Evolutionary conservation across 2,888 invertebrate genomes (phyloP).

Genomic region (Ochropleura leucogaster): DNA sequence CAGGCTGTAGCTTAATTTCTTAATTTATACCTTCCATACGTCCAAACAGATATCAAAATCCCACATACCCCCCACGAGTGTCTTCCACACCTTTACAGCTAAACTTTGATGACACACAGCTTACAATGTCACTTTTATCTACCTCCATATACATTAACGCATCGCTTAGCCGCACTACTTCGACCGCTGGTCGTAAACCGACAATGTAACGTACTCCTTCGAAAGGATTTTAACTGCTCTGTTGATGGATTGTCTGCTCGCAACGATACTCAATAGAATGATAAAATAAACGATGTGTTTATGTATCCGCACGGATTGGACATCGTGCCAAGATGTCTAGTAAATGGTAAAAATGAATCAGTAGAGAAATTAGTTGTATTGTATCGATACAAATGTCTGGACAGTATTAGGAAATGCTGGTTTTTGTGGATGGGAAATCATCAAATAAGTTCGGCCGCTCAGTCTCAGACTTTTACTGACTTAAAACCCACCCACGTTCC

Average conservation of each 20-base stretch:
- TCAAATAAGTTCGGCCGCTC: too few species aligned
- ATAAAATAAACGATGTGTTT: constrained; percentile 53
- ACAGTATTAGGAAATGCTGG: not conserved
- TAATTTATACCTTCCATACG: not conserved
- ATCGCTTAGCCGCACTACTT: constrained; percentile 57
- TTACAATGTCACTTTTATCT: constrained; percentile 68
- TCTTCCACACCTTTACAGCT: constrained; percentile 65
- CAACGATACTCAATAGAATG: constrained; percentile 47
- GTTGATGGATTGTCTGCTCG: constrained; percentile 60
- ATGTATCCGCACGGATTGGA: constrained; percentile 35
- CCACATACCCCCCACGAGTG: constrained; percentile 20
- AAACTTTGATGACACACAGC: constrained; percentile 48
- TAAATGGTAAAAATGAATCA: not conserved
- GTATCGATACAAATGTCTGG: not conserved
- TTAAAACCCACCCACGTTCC: too few species aligned
- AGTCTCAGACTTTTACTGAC: too few species aligned
- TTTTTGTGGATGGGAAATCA: not conserved
- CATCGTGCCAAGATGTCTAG: constrained; percentile 22
- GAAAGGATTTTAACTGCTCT: constrained; percentile 62
- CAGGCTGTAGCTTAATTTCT: not conserved
- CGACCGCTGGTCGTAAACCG: constrained; percentile 57
- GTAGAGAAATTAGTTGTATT: not conserved
- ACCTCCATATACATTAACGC: constrained; percentile 64
- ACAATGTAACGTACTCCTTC: constrained; percentile 64
- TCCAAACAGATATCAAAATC: not conserved